These are phyloP conservation scores for Ceuthmochares aereus DNA, from an alignment of 2,113 vertebrate species.

Conservation along the genomic window DNA sequence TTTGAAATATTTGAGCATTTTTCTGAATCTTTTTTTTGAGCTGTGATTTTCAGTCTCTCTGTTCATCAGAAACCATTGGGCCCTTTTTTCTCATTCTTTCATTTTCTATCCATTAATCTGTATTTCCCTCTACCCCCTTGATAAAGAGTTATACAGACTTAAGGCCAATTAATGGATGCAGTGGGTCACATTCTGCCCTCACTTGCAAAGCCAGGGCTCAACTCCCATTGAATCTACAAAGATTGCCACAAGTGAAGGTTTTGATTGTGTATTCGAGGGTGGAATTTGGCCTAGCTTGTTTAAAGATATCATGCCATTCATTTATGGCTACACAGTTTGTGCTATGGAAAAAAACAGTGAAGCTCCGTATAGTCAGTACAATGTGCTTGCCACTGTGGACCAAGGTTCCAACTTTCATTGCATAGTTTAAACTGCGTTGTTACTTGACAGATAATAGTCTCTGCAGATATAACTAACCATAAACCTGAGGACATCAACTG, in stretches of 20 bases:
- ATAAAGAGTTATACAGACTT: constrained; percentile 21
- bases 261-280: not conserved
- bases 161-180: constrained; percentile 20
- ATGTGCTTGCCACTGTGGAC: not conserved
- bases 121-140: not conserved
- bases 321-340: not conserved
- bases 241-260: not conserved
- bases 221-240: not conserved
- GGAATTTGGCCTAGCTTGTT: not conserved
- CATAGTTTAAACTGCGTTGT: constrained; percentile 44
- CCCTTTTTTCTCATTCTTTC: not conserved
- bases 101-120: constrained; percentile 10
- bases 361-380: not conserved
- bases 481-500: not conserved
- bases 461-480: constrained; percentile 27
- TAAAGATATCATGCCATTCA: constrained; percentile 26
- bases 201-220: constrained; percentile 22
- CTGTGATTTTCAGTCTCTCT: not conserved
- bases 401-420: constrained; percentile 46
- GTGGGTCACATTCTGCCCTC: constrained; percentile 9
- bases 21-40: not conserved
- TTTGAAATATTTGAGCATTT: not conserved
- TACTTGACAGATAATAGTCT: constrained; percentile 46
- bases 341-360: not conserved
- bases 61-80: constrained; percentile 7